phyloP scores from a whole-genome alignment of 1,140 invertebrate species.

The Diorhabda carinulata region DNA sequence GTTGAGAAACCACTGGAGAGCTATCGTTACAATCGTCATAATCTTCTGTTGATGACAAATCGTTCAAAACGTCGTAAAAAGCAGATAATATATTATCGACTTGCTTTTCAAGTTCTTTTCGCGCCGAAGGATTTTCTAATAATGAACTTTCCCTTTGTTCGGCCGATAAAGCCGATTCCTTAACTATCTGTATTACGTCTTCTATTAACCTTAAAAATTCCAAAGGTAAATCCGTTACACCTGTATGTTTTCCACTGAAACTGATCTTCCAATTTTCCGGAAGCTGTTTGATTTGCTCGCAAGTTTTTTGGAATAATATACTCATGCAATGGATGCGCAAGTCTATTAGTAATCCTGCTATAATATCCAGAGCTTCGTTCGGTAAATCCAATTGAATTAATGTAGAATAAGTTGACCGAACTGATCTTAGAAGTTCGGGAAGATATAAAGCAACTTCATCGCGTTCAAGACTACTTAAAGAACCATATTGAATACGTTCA shows the following conservation, averaged over 20 bases:
- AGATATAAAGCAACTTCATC: slow-evolving; percentile 68
- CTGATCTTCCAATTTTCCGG: slow-evolving; percentile 88
- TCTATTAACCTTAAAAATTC: slow-evolving; percentile 78
- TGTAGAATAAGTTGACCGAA: slow-evolving; percentile 64
- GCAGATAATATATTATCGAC: slow-evolving; percentile 69
- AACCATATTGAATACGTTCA: slow-evolving; percentile 44
- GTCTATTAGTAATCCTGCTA: slow-evolving; percentile 82
- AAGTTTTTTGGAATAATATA: slow-evolving; percentile 78
- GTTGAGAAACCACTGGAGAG: slow-evolving; percentile 58
- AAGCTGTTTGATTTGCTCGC: slow-evolving; percentile 73
- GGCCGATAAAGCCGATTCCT: slow-evolving; percentile 76
- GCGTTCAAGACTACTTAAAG: slow-evolving; percentile 50
- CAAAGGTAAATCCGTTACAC: slow-evolving; percentile 80
- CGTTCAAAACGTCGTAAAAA: slow-evolving; percentile 61
- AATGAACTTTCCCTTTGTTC: slow-evolving; percentile 67
- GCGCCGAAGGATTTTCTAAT: slow-evolving; percentile 60
- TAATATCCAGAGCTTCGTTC: slow-evolving; percentile 74
- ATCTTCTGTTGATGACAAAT: slow-evolving; percentile 61
- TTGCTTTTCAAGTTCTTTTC: slow-evolving; percentile 62
- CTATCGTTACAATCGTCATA: slow-evolving; percentile 56
- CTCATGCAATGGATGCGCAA: slow-evolving; percentile 83
- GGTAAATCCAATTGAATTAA: slow-evolving; percentile 74
- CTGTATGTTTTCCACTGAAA: slow-evolving; percentile 73
- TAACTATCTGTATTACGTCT: slow-evolving; percentile 79
- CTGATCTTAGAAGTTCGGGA: slow-evolving; percentile 70